A percentile compares a stretch with the other conserved stretches of the same genome.
phyloP scores from a whole-genome alignment of 1,140 invertebrate genomes.

The Elymnias hypermnestra region DNA sequence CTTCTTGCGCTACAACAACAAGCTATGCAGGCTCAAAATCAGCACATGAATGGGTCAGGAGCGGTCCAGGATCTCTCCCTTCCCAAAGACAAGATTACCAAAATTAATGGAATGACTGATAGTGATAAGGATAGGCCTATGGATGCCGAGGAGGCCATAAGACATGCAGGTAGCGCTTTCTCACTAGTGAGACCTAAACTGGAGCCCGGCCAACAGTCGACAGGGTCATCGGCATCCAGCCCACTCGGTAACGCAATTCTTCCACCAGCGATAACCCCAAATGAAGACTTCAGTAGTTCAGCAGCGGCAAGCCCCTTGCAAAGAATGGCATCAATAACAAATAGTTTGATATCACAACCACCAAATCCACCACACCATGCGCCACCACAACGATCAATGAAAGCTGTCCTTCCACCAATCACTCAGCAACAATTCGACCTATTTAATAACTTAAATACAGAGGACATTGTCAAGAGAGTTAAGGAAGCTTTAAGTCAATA shows the following conservation, averaged over 20 bases:
- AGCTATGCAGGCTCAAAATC: slow-evolving; percentile 79
- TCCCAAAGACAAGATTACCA: slow-evolving; percentile 84
- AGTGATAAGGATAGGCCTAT: slow-evolving; percentile 79
- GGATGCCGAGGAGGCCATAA: slow-evolving; percentile 81
- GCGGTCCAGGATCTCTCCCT: slow-evolving; percentile 90
- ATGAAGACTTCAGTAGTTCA: slow-evolving; percentile 85
- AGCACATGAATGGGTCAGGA: slow-evolving; percentile 78
- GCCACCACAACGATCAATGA: slow-evolving; percentile 90
- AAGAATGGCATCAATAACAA: slow-evolving; percentile 98
- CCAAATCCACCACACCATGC: slow-evolving; percentile 88
- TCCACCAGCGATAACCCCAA: slow-evolving; percentile 85
- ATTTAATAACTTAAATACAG: slow-evolving; percentile 98
- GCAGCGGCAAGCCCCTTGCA: slow-evolving; percentile 94
- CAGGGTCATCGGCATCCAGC: slow-evolving; percentile 82
- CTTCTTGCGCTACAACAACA: slow-evolving; percentile 85
- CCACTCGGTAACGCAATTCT: slow-evolving; percentile 88
- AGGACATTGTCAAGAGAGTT: slow-evolving; percentile 98
- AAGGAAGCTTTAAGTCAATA: slow-evolving; percentile 99
- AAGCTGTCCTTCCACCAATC: slow-evolving; percentile 97
- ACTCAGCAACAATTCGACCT: slow-evolving; percentile 99
- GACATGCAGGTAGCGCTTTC: slow-evolving; percentile 90
- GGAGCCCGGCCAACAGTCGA: slow-evolving; percentile 82
- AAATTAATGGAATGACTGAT: slow-evolving; percentile 83
- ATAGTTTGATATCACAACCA: slow-evolving; percentile 95
- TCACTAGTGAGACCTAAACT: slow-evolving; percentile 88